Conservation (phyloP, 1,140 invertebrate species). For the Zaprionus capensis region DNA sequence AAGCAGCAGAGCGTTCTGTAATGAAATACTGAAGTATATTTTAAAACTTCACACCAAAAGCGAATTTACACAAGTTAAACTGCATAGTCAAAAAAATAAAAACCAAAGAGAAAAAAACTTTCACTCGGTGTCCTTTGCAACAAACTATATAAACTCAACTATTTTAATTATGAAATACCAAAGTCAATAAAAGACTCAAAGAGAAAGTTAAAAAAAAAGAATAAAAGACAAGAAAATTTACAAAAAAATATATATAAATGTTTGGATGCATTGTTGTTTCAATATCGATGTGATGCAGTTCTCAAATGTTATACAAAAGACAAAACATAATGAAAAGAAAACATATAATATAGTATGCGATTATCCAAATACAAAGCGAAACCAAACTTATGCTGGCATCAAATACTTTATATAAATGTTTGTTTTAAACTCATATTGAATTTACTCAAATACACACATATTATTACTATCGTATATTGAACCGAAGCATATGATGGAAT, state of each 20-base stretch:
- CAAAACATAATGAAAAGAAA: slow-evolving; percentile 33
- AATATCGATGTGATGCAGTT: slow-evolving; percentile 63
- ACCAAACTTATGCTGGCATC: slow-evolving; percentile 57
- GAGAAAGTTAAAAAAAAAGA: slow-evolving; percentile 45
- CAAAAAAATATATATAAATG: slow-evolving; percentile 63
- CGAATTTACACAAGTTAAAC: slow-evolving; percentile 67
- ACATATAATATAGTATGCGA: slow-evolving; percentile 37
- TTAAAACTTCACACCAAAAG: slow-evolving; percentile 45
- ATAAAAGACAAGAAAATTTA: slow-evolving; percentile 51
- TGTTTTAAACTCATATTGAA: slow-evolving; percentile 76
- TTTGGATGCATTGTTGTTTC: slow-evolving; percentile 68
- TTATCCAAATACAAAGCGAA: slow-evolving; percentile 43
- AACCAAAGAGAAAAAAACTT: slow-evolving; percentile 26
- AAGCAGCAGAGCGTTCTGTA: slow-evolving; percentile 9
- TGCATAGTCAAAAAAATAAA: slow-evolving; percentile 72
- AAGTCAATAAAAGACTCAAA: slow-evolving; percentile 30
- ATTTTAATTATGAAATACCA: slow-evolving; percentile 61
- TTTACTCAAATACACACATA: slow-evolving; percentile 81
- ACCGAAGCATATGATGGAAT: slow-evolving; percentile 20
- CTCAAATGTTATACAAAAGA: slow-evolving; percentile 60
- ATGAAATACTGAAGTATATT: slow-evolving; percentile 25
- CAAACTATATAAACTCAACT: slow-evolving; percentile 62
- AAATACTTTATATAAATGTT: slow-evolving; percentile 67
- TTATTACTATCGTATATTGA: slow-evolving; percentile 45
- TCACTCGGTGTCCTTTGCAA: slow-evolving; percentile 76